Evolutionary conservation across 2,888 invertebrate species (phyloP), one percentile per base, ranked within the genome.

Genomic region (Dendrolimus pini): DNA sequence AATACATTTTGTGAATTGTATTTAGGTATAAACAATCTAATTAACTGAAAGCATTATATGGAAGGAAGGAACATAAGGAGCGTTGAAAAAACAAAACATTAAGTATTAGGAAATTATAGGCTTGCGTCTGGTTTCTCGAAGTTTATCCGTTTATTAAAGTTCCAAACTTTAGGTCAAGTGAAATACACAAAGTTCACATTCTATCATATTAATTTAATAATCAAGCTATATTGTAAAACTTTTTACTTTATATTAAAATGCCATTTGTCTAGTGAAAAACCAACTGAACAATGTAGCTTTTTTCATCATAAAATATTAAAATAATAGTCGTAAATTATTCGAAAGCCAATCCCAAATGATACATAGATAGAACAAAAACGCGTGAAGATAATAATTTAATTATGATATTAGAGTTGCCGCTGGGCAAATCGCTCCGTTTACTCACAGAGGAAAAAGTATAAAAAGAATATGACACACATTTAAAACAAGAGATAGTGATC

Each of bases 331-430:
- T 62, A 78, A 78, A 79, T 79, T 72, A 76, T 70, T 76, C 67
- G 67, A 77, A 74, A 77, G 76, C 71, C 71, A 74, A 77, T 74
- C 77, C 74, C 78, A 78, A 83, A 85, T 77, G 75, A 73, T 76
- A 74, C 71, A 75, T 77, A 79, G 75, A 82, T 81, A 77, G 76
- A 71, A 72, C 67, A 77, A 69, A 71, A 78, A 72, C 72, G 74
- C 72, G 70, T 66, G 65, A 69, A 81, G 78, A 80, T 85, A 79
- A 81, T 80, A 81, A 84, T 85, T 85, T 82, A 85, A 87, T 86
- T 75, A 78, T 70, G 76, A 82, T 80, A 82, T 78, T 76, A 80
- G 74, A 67, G 65, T 59, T 61, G 80, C 82, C 73, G 62, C 71
- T 67, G 72, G 83, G 73, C 77, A 80, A 79, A 83, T 78, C 72